Conservation (phyloP, 2,797 vertebrate genomes). For the Salarias fasciatus region DNA sequence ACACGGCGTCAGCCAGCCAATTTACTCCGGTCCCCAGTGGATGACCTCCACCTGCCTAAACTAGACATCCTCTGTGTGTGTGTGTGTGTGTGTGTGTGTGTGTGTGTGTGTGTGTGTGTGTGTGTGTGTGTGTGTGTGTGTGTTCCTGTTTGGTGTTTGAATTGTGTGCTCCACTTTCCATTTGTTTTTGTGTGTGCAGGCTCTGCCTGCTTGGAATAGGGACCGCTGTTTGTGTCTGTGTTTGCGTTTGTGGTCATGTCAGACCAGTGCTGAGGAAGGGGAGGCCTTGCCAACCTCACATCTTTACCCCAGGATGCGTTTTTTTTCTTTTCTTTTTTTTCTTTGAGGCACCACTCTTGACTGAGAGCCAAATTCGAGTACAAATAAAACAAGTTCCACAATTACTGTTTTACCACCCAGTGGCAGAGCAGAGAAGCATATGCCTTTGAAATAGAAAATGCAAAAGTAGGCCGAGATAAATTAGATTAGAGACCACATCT, state of each 20-base stretch:
- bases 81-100: conserved; percentile 36
- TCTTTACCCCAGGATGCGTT: conserved; percentile 64
- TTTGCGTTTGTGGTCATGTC: conserved; percentile 30
- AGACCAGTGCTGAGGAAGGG: conserved; percentile 37
- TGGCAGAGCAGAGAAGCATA: conserved; percentile 52
- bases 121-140: conserved; percentile 2
- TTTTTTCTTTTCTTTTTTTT: too few relatives aligned
- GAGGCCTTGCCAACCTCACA: conserved; percentile 63
- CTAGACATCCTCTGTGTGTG: conserved; percentile 39
- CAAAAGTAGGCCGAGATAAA: conserved; percentile 81
- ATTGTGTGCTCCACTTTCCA: conserved; percentile 30
- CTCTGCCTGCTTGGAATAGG: conserved; percentile 20
- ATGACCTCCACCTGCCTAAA: conserved; percentile 63
- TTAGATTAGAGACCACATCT: conserved; percentile 77
- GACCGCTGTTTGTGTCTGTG: conserved; percentile 21
- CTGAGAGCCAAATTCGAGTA: conserved; percentile 73
- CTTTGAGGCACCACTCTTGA: conserved; percentile 68
- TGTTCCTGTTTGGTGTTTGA: conserved; percentile 19
- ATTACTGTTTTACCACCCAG: conserved; percentile 72
- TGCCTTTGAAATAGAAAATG: conserved; percentile 72
- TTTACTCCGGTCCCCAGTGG: conserved; percentile 73
- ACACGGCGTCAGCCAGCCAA: conserved; percentile 71
- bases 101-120: conserved; percentile 30
- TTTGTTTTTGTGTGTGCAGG: conserved; percentile 31
- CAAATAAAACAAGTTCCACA: conserved; percentile 70